These are phyloP conservation scores for Syrphus vitripennis DNA, from an alignment of 2,888 invertebrate genomes.

Conservation along the genomic window DNA sequence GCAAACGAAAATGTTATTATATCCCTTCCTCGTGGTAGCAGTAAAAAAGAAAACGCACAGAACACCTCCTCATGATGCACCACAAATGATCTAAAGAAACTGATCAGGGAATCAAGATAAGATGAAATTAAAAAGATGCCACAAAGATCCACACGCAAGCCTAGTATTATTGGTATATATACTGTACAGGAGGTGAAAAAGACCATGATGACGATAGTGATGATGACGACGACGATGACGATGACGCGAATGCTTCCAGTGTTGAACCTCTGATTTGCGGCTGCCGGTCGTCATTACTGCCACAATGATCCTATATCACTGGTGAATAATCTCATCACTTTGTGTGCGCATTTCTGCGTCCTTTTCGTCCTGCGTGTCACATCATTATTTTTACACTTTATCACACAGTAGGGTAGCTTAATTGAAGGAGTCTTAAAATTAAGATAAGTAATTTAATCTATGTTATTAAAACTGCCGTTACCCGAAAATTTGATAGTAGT, in stretches of 20 bases:
- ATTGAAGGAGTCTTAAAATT: too few species aligned
- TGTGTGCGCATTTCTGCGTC: slow-evolving; percentile 65
- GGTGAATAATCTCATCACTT: slow-evolving; percentile 68
- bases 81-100: slow-evolving; percentile 56
- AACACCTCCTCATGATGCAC: slow-evolving; percentile 22
- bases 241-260: slow-evolving; percentile 67
- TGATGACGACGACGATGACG: slow-evolving; percentile 42
- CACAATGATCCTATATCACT: slow-evolving; percentile 59
- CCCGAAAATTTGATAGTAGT: too few species aligned
- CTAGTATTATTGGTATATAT: neutral
- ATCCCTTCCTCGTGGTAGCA: neutral
- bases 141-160: slow-evolving; percentile 54
- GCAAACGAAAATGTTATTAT: neutral
- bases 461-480: too few species aligned
- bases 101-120: slow-evolving; percentile 67
- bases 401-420: neutral
- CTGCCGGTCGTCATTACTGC: slow-evolving; percentile 61
- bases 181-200: neutral
- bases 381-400: neutral
- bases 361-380: slow-evolving; percentile 61
- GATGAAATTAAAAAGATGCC: slow-evolving; percentile 62
- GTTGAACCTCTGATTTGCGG: slow-evolving; percentile 33
- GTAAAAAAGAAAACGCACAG: slow-evolving; percentile 50
- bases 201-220: neutral
- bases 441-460: too few species aligned